Percentiles rank a stretch among this genome's conserved stretches.
Evolutionary conservation across 1,140 invertebrate species (phyloP).

Genomic region (Thaumetopoea pityocampa): DNA sequence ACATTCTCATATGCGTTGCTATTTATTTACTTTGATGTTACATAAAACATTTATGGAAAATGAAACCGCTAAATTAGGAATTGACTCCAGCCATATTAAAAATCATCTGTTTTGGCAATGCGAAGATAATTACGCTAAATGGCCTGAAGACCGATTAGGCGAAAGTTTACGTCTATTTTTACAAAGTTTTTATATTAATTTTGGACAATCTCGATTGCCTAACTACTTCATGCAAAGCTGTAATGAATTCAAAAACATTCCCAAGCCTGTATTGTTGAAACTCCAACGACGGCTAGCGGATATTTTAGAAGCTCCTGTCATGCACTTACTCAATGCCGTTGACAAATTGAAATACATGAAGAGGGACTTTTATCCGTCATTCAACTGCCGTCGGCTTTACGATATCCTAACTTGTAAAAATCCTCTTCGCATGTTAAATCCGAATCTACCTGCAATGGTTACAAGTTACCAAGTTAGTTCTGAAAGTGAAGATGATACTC

Average conservation of each 20-base stretch:
- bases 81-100: slow-evolving; percentile 82
- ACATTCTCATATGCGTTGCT: slow-evolving; percentile 81
- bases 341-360: slow-evolving; percentile 79
- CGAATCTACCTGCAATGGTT: slow-evolving; percentile 42
- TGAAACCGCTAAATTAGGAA: slow-evolving; percentile 73
- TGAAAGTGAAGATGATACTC: slow-evolving; percentile 54
- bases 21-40: slow-evolving; percentile 79
- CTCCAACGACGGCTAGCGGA: slow-evolving; percentile 81
- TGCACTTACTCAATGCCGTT: slow-evolving; percentile 81
- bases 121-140: slow-evolving; percentile 81
- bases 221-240: slow-evolving; percentile 85
- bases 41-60: slow-evolving; percentile 83
- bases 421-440: slow-evolving; percentile 71
- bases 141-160: slow-evolving; percentile 83
- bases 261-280: slow-evolving; percentile 78
- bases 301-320: slow-evolving; percentile 82
- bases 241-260: slow-evolving; percentile 84
- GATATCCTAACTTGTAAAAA: slow-evolving; percentile 77
- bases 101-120: slow-evolving; percentile 88
- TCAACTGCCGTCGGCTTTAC: slow-evolving; percentile 80
- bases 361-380: slow-evolving; percentile 79
- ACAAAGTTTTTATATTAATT: slow-evolving; percentile 75
- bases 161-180: slow-evolving; percentile 80
- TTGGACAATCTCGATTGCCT: slow-evolving; percentile 75
- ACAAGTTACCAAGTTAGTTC: slow-evolving; percentile 41